phyloP scores from a whole-genome alignment of 2,113 vertebrate genomes.

The Platichthys stellatus region DNA sequence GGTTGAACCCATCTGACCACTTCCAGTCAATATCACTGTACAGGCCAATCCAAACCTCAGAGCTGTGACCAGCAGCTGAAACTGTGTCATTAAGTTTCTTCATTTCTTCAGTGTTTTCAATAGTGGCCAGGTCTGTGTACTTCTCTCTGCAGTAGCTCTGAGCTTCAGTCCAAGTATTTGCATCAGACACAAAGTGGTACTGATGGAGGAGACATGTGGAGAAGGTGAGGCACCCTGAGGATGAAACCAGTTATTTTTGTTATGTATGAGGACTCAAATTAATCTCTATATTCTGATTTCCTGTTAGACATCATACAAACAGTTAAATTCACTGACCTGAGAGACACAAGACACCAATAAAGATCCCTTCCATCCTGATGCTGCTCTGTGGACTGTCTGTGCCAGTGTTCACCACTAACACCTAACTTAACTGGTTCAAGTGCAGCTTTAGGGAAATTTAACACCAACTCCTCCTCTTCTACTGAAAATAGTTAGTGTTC shows the following conservation, averaged over 20 bases:
- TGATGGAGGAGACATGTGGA: no score
- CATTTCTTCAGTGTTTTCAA: neutral
- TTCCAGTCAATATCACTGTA: neutral
- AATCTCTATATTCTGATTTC: neutral
- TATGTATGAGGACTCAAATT: no score
- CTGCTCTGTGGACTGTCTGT: neutral
- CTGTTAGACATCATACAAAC: no score
- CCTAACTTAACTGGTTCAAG: no score
- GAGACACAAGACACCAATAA: neutral
- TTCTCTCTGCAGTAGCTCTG: no score
- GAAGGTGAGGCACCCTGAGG: neutral
- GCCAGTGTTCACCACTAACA: neutral
- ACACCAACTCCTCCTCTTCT: no score
- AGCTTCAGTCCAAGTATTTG: no score
- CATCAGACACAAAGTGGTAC: no score
- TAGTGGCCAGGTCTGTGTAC: no score
- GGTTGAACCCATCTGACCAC: constrained; percentile 11
- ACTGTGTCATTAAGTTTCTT: neutral
- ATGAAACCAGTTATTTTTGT: no score
- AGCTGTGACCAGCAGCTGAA: neutral
- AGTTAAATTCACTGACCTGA: neutral
- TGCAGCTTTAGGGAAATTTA: no score
- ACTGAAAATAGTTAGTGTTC: no score
- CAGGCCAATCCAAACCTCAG: constrained; percentile 27
- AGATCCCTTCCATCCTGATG: neutral